Percentiles rank a stretch among this genome's conserved stretches.
Conservation (phyloP, 1,140 invertebrate species). For the Anthonomus grandis region DNA sequence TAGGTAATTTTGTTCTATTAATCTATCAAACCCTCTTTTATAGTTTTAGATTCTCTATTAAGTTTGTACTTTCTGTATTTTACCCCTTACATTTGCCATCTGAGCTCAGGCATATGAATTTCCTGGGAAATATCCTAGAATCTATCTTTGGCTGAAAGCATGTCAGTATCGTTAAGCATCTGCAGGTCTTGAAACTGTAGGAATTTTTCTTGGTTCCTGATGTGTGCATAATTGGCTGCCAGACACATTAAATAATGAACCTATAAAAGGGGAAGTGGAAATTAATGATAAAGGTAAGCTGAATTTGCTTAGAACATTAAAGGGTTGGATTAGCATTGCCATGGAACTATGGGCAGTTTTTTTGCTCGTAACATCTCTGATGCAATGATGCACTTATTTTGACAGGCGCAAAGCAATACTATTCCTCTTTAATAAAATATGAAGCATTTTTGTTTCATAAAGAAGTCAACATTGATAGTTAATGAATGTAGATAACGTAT, state of each 20-base stretch:
- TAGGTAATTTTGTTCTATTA: background rate
- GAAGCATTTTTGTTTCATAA: too few relatives aligned
- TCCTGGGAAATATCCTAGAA: constrained; percentile 80
- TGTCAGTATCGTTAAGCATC: constrained; percentile 75
- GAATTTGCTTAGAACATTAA: too few relatives aligned
- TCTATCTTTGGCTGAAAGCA: constrained; percentile 69
- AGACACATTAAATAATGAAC: constrained; percentile 93
- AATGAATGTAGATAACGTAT: too few relatives aligned
- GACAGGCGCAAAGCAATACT: too few relatives aligned
- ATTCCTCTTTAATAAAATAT: too few relatives aligned
- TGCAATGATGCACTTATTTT: too few relatives aligned
- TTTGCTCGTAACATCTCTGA: too few relatives aligned
- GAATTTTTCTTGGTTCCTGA: constrained; percentile 89
- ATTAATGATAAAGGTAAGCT: too few relatives aligned
- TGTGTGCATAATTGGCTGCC: constrained; percentile 93
- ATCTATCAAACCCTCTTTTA: background rate
- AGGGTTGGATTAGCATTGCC: too few relatives aligned
- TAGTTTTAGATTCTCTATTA: background rate
- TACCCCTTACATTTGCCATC: constrained; percentile 26
- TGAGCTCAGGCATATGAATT: constrained; percentile 51
- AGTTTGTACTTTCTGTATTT: background rate
- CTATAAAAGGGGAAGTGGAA: too few relatives aligned
- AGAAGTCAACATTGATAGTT: too few relatives aligned
- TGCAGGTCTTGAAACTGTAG: constrained; percentile 88
- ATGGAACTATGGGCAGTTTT: too few relatives aligned